Evolutionary conservation across 2,797 vertebrate species (phyloP), one percentile per base, ranked within the genome.

Genomic region (Sebastes cheni): DNA sequence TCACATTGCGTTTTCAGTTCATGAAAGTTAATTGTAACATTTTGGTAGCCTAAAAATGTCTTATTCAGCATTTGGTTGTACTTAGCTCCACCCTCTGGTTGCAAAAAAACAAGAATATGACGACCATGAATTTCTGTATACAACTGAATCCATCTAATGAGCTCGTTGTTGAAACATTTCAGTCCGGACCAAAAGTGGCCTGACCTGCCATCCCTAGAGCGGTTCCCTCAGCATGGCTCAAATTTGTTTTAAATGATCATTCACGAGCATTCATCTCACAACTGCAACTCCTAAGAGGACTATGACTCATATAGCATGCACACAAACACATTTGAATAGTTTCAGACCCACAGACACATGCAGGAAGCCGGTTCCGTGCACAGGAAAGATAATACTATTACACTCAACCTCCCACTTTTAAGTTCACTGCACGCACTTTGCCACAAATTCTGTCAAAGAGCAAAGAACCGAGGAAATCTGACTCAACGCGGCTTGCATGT

Each of bases 391-490:
- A 32, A 14, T 8, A 6, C 39, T 8, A 23, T 27, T 39, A 22
- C 30, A 58, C 34, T 34, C 25, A 65, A 34, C 9, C 2, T 2
- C 58, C 22, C n/a, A 34, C 65, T 80, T 81, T 75, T 3, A 30
- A 77, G 54, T 39, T 76, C 39, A 22, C 0, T 62, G 75, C 65
- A 82, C 8, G 6, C 75, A 72, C 50, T 59, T 42, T 64, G 7
- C 39, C 36, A 34, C 46, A 71, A 46, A 56, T 60, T 61, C 50
- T 34, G 12, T 42, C 20, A 23, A 60, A 75, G 27, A 14, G 22
- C 22, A 64, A 70, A 55, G 50, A 9, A 9, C 14, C 34, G 20
- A 30, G 67, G 67, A 75, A 71, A 42, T 67, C 29, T 84, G 82
- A 80, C 52, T 72, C 58, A 78, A 55, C 20, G 8, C 6, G 18